A percentile compares a stretch with the other conserved stretches of the same genome.
Evolutionary conservation across 2,797 vertebrate genomes (phyloP).

Genomic region (Etheostoma nigrum): DNA sequence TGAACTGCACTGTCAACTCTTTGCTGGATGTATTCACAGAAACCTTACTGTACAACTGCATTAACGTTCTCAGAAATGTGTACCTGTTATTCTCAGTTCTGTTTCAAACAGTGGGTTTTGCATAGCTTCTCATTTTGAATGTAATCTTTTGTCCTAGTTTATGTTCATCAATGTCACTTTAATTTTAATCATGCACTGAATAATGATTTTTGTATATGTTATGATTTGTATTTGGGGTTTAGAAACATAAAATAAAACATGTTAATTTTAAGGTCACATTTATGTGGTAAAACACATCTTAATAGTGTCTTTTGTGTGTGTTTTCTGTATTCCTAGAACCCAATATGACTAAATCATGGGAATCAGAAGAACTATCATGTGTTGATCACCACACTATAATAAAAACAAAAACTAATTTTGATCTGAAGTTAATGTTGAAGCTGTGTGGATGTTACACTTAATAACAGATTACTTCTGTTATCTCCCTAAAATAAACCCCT

Average conservation of each 20-base stretch:
- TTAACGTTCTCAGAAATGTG: not conserved
- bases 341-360: not conserved
- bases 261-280: too few species aligned
- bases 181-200: slow-evolving; percentile 38
- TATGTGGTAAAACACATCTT: not conserved
- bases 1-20: slow-evolving; percentile 20
- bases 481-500: too few species aligned
- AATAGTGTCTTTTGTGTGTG: not conserved
- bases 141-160: slow-evolving; percentile 26
- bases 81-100: not conserved
- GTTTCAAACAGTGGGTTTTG: slow-evolving; percentile 4
- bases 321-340: not conserved
- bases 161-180: not conserved
- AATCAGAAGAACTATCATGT: not conserved
- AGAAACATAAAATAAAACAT: not conserved
- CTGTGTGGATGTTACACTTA: not conserved
- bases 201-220: not conserved
- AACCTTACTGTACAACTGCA: not conserved
- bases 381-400: not conserved
- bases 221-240: slow-evolving; percentile 3
- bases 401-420: not conserved
- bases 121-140: slow-evolving; percentile 43
- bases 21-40: not conserved
- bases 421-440: not conserved
- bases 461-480: not conserved